These are phyloP conservation scores for Perognathus longimembris DNA, from an alignment of 2,113 vertebrate genomes.

Conservation along the genomic window DNA sequence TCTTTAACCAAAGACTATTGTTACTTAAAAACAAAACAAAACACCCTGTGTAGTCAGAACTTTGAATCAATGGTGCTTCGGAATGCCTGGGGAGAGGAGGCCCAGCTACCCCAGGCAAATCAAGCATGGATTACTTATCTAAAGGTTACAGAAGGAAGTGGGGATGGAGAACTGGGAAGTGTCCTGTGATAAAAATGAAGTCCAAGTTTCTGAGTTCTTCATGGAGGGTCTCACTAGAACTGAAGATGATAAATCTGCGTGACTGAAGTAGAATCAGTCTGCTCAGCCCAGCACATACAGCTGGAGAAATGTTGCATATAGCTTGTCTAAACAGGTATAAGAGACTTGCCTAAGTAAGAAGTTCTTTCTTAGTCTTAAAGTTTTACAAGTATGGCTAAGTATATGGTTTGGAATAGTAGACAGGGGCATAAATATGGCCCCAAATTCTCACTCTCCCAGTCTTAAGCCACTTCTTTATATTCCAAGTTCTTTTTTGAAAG, in stretches of 20 bases:
- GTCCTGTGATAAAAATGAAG: background rate
- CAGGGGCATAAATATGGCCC: background rate
- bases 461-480: background rate
- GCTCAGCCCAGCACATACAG: background rate
- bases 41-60: background rate
- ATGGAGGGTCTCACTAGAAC: background rate
- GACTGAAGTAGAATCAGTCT: background rate
- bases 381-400: background rate
- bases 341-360: background rate
- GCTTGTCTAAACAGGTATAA: background rate
- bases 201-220: background rate
- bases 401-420: background rate
- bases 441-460: background rate
- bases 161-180: background rate
- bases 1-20: background rate
- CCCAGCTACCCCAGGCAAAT: background rate
- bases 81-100: background rate
- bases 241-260: background rate
- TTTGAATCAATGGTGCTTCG: background rate
- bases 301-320: background rate
- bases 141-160: background rate
- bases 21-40: background rate
- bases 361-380: background rate
- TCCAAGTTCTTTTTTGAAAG: background rate
- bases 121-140: background rate